Percentiles rank a stretch among this genome's conserved stretches.
These are phyloP conservation scores for Corella eumyota DNA, from an alignment of 23 tunicate species.

Conservation along the genomic window DNA sequence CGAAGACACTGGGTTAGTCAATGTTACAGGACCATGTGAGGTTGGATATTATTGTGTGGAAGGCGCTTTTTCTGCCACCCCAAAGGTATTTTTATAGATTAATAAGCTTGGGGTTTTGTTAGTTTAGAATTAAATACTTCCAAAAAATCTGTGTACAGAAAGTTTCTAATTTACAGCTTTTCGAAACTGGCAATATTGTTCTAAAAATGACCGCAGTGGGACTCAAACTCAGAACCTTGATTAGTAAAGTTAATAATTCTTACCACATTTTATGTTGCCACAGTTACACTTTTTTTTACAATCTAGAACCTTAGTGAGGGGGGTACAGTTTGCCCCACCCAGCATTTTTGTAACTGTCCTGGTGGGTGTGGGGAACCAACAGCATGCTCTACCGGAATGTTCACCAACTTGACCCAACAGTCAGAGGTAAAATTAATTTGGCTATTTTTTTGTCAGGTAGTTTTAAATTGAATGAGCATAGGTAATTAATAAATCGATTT, in stretches of 20 bases:
- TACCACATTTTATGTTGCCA: too few relatives aligned
- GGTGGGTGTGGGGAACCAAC: conserved; percentile 31
- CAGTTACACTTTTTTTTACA: too few relatives aligned
- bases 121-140: too few relatives aligned
- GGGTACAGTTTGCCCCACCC: conserved; percentile 54
- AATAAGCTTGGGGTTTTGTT: background rate
- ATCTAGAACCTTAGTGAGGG: conserved; percentile 51
- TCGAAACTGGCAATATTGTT: too few relatives aligned
- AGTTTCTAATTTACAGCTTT: too few relatives aligned
- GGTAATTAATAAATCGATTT: too few relatives aligned
- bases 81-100: conserved; percentile 19
- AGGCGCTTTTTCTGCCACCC: conserved; percentile 57
- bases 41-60: conserved; percentile 64
- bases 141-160: too few relatives aligned
- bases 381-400: conserved; percentile 64
- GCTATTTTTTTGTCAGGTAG: background rate
- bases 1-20: conserved; percentile 19
- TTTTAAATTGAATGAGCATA: too few relatives aligned
- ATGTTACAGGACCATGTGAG: conserved; percentile 48
- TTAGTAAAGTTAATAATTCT: too few relatives aligned
- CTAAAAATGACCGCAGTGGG: too few relatives aligned
- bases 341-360: conserved; percentile 46
- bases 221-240: too few relatives aligned
- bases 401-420: conserved; percentile 47
- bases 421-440: conserved; percentile 17